Percentiles rank a stretch among this genome's conserved stretches.
Evolutionary conservation across 2,888 invertebrate species (phyloP).

Genomic region (Drosophila meridionalis): DNA sequence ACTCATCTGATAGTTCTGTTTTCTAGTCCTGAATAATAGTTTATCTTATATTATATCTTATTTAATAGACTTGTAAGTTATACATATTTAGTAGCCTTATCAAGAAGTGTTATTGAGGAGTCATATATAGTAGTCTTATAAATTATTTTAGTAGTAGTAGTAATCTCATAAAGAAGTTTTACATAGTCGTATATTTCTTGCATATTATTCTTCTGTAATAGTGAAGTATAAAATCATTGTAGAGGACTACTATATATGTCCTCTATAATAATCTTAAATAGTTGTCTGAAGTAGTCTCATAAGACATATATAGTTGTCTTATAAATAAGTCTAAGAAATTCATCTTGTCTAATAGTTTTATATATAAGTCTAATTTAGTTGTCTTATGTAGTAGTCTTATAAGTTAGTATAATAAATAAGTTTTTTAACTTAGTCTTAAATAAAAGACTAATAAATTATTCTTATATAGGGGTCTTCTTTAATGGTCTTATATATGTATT

Average conservation of each 20-base stretch:
- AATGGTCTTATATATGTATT: neutral
- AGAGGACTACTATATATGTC: neutral
- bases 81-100: too few relatives aligned
- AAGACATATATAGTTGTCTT: neutral
- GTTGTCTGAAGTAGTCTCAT: neutral
- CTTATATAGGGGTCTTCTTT: neutral
- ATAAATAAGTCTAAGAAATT: neutral
- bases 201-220: neutral
- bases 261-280: neutral
- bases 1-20: neutral
- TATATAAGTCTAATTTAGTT: neutral
- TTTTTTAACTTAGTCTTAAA: neutral
- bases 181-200: neutral
- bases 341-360: neutral
- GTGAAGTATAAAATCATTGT: too few relatives aligned
- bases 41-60: too few relatives aligned
- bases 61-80: too few relatives aligned
- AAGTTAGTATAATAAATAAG: neutral
- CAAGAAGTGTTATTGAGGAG: too few relatives aligned
- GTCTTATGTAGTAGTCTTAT: neutral
- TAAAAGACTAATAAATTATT: neutral
- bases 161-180: too few relatives aligned
- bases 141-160: neutral
- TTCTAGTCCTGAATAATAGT: too few relatives aligned
- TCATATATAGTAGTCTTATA: neutral